Conservation (phyloP, 2,888 invertebrate species). For the Drosophila colorata region DNA sequence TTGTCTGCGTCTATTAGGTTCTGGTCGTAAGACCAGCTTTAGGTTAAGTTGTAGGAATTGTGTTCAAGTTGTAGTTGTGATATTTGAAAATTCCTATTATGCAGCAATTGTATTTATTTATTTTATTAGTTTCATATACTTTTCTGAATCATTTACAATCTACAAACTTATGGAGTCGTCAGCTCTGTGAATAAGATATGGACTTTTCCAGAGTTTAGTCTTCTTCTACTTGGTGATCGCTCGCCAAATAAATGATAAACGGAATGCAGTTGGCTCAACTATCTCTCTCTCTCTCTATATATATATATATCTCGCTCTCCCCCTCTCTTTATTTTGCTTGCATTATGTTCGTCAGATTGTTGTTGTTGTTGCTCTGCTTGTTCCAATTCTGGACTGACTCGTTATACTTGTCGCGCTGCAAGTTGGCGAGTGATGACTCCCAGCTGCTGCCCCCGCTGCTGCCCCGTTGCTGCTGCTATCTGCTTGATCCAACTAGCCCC, state of each 20-base stretch:
- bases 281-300: not conserved
- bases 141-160: not conserved
- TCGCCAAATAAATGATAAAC: conserved; percentile 28
- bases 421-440: conserved; percentile 25
- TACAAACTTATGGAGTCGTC: not conserved
- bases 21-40: too few relatives aligned
- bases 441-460: conserved; percentile 30
- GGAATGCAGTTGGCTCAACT: conserved; percentile 27
- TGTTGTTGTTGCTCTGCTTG: conserved; percentile 50
- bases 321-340: not conserved
- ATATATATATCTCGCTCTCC: not conserved
- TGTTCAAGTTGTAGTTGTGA: too few relatives aligned
- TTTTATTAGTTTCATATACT: too few relatives aligned
- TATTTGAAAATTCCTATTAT: too few relatives aligned
- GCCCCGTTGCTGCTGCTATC: conserved; percentile 32
- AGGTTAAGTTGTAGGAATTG: too few relatives aligned
- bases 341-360: conserved; percentile 34
- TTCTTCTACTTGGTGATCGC: not conserved
- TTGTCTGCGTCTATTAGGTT: too few relatives aligned
- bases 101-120: too few relatives aligned
- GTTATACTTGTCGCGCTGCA: conserved; percentile 71
- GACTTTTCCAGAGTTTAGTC: not conserved
- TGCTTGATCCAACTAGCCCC: conserved; percentile 36
- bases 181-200: not conserved
- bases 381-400: conserved; percentile 78